Conservation (phyloP, 1,140 invertebrate species). For the Adelges cooleyi region DNA sequence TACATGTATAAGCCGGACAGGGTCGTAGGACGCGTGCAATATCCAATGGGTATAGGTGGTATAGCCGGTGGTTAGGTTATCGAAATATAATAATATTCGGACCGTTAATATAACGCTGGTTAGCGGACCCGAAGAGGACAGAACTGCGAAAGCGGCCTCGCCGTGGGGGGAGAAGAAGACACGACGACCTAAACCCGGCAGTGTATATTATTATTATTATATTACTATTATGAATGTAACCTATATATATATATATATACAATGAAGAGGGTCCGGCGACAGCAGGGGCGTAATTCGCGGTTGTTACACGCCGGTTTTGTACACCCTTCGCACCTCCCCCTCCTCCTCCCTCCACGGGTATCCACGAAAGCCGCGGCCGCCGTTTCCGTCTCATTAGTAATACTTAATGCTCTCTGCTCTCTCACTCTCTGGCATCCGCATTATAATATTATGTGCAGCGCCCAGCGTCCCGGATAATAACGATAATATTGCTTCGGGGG, state of each 20-base stretch:
- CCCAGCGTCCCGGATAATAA: too few relatives aligned
- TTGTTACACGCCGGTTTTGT: slow-evolving; percentile 18
- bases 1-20: not conserved
- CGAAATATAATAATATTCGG: slow-evolving; percentile 22
- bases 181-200: not conserved
- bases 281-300: slow-evolving; percentile 19
- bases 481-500: too few relatives aligned
- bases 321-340: not conserved
- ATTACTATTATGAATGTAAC: slow-evolving; percentile 18
- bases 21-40: too few relatives aligned
- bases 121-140: not conserved
- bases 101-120: slow-evolving; percentile 22
- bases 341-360: too few relatives aligned
- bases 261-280: not conserved
- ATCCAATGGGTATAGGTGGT: too few relatives aligned
- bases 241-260: not conserved
- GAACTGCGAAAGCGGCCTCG: not conserved
- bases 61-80: not conserved
- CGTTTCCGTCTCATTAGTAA: slow-evolving; percentile 27
- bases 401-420: slow-evolving; percentile 13
- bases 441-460: not conserved
- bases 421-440: not conserved
- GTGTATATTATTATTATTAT: slow-evolving; percentile 21
- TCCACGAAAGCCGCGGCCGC: not conserved
- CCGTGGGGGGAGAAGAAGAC: too few relatives aligned